Conservation (phyloP, 1,140 invertebrate genomes). For the Trigoniulus corallinus region DNA sequence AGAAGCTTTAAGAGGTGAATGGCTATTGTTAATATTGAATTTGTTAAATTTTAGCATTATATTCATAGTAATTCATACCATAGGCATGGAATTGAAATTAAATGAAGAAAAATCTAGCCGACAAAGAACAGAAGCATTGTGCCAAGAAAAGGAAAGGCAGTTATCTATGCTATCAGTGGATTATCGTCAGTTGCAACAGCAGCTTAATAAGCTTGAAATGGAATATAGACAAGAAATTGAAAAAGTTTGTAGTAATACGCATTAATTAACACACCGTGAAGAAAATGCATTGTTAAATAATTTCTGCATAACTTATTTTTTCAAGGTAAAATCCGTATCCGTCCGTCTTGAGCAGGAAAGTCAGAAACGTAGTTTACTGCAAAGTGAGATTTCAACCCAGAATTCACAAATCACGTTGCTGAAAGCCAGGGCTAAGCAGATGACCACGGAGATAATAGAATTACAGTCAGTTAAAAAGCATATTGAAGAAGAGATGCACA, state of each 20-base stretch:
- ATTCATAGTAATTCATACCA: constrained; percentile 12
- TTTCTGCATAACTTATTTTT: too few relatives aligned
- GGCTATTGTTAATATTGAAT: constrained; percentile 4
- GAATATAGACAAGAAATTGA: constrained; percentile 75
- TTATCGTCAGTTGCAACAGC: constrained; percentile 75
- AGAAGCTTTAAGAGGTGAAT: constrained; percentile 69
- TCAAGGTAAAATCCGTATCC: constrained; percentile 52
- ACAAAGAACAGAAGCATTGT: constrained; percentile 61
- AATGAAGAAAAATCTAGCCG: constrained; percentile 73
- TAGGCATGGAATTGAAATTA: constrained; percentile 74
- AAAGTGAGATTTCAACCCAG: constrained; percentile 49
- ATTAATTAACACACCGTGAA: neutral
- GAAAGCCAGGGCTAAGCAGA: constrained; percentile 55
- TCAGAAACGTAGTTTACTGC: constrained; percentile 51
- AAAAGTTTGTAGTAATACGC: too few relatives aligned
- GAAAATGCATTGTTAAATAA: too few relatives aligned
- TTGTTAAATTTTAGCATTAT: neutral
- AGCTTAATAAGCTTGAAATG: constrained; percentile 72
- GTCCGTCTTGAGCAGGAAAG: constrained; percentile 79
- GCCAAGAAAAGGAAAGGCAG: constrained; percentile 81
- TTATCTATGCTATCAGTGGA: constrained; percentile 87
- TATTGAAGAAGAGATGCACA: constrained; percentile 62
- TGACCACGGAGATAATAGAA: constrained; percentile 48
- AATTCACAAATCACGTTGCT: constrained; percentile 51
- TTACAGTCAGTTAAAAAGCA: constrained; percentile 48